Conservation (phyloP, 2,888 invertebrate species). For the Zygogramma bicolorata region DNA sequence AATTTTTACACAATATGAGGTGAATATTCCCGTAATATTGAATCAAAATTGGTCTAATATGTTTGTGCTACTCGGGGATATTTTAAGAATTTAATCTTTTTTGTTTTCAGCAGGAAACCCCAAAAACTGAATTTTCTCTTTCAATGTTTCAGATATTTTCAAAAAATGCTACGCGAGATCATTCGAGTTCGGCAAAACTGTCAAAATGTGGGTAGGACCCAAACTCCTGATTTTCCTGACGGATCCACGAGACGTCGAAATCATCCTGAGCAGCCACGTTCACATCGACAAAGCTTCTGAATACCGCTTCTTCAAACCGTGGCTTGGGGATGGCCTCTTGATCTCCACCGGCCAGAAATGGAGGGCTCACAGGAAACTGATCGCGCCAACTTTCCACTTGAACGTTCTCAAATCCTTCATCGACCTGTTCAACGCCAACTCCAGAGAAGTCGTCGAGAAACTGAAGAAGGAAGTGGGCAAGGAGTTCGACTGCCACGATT, state of each 20-base stretch:
- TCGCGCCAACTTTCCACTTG: conserved; percentile 89
- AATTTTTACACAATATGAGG: no score
- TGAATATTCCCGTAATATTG: no score
- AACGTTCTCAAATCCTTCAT: conserved; percentile 90
- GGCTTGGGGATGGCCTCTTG: conserved; percentile 85
- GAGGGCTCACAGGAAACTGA: conserved; percentile 86
- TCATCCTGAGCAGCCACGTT: conserved; percentile 82
- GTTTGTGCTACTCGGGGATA: no score
- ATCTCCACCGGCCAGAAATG: conserved; percentile 89
- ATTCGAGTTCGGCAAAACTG: conserved; percentile 71
- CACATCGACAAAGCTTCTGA: conserved; percentile 84
- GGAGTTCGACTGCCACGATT: conserved; percentile 83
- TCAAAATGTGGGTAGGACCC: conserved; percentile 83
- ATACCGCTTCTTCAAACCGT: conserved; percentile 84
- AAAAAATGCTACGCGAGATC: conserved; percentile 71
- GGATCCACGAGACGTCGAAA: conserved; percentile 83
- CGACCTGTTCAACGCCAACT: conserved; percentile 87
- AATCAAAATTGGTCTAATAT: no score
- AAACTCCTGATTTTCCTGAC: conserved; percentile 80
- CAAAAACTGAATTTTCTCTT: background rate
- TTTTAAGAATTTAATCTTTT: no score
- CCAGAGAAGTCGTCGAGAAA: conserved; percentile 79
- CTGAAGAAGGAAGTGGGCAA: conserved; percentile 79
- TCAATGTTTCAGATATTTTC: conserved; percentile 75
- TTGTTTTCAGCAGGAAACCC: no score